A percentile compares a stretch with the other conserved stretches of the same genome.
phyloP scores from a whole-genome alignment of 2,113 vertebrate genomes.

The Xiphophorus hellerii region DNA sequence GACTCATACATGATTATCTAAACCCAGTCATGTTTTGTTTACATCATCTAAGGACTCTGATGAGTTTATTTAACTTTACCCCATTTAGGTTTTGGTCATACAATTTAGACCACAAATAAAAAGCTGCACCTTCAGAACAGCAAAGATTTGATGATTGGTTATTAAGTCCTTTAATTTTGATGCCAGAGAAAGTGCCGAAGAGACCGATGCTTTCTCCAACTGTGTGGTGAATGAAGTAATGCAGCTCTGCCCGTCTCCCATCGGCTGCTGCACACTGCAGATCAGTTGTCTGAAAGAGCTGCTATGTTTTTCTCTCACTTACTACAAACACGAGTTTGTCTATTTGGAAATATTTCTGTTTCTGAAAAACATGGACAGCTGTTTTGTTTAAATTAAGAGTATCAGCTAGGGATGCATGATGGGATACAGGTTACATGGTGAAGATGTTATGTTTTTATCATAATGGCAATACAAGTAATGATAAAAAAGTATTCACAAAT shows the following conservation, averaged over 20 bases:
- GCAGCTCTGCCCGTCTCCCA: not conserved
- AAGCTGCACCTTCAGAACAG: not conserved
- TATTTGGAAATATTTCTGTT: no score
- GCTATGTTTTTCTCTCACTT: not conserved
- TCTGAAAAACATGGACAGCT: not conserved
- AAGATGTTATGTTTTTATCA: not conserved
- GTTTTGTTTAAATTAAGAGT: not conserved
- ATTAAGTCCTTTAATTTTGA: not conserved
- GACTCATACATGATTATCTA: not conserved
- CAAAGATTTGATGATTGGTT: not conserved
- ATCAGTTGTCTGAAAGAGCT: not conserved
- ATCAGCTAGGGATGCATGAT: not conserved
- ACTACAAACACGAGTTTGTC: not conserved
- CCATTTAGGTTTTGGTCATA: no score
- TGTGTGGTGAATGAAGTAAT: not conserved
- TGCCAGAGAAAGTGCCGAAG: not conserved
- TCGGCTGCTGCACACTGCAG: not conserved
- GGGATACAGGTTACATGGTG: not conserved
- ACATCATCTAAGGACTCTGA: not conserved
- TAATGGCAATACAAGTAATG: not conserved
- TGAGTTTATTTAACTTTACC: not conserved
- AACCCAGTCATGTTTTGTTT: not conserved
- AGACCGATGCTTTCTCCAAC: not conserved
- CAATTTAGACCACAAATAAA: no score
- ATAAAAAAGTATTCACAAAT: not conserved